Evolutionary conservation across 2,888 invertebrate species (phyloP).

Genomic region (Eudasyphora cyanicolor): DNA sequence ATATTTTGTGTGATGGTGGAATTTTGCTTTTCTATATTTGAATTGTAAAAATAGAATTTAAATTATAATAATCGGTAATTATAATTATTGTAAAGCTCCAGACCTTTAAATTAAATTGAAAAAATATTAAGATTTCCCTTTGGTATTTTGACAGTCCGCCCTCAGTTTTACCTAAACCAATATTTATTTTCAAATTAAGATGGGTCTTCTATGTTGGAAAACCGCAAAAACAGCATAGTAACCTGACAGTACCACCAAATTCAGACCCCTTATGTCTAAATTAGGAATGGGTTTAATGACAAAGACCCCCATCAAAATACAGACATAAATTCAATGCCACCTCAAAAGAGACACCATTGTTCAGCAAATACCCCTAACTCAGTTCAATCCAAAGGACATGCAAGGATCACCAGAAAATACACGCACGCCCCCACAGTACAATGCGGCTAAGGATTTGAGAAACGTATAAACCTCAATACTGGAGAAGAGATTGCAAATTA

Average conservation of each 20-base stretch:
- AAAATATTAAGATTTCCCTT: too few relatives aligned
- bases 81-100: too few relatives aligned
- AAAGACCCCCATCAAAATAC: slow-evolving; percentile 10
- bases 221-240: not conserved
- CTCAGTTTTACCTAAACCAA: not conserved
- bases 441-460: slow-evolving; percentile 51
- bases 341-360: not conserved
- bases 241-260: not conserved
- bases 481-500: slow-evolving; percentile 9
- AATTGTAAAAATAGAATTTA: too few relatives aligned
- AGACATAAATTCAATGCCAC: slow-evolving; percentile 44
- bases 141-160: too few relatives aligned
- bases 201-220: not conserved
- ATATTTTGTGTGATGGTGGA: too few relatives aligned
- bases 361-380: not conserved
- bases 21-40: too few relatives aligned
- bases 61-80: too few relatives aligned
- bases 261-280: not conserved
- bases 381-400: too few relatives aligned
- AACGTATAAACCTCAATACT: slow-evolving; percentile 3
- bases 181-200: not conserved
- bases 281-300: too few relatives aligned
- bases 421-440: not conserved
- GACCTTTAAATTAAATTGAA: too few relatives aligned
- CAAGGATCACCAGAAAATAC: too few relatives aligned